Conservation (phyloP, 1,140 invertebrate species). For the Dysdera silvatica region DNA sequence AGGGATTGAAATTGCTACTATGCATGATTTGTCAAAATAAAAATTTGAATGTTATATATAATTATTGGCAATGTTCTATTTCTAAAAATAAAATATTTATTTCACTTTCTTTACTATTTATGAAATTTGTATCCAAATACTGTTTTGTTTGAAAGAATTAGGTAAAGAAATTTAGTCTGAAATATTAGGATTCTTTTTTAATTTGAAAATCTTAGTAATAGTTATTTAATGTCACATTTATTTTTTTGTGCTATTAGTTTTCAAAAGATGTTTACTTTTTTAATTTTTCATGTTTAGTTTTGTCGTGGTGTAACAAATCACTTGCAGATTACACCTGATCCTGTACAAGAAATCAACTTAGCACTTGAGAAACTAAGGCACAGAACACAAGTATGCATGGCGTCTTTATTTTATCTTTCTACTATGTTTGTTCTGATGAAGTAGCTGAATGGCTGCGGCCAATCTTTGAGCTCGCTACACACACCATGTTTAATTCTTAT, state of each 20-base stretch:
- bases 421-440: not conserved
- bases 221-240: not conserved
- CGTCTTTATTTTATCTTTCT: not conserved
- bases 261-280: slow-evolving; percentile 1
- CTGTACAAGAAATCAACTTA: slow-evolving; percentile 49
- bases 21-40: no score
- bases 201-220: no score
- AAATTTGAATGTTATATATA: no score
- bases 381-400: slow-evolving; percentile 49
- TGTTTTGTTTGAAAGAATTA: no score
- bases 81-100: no score
- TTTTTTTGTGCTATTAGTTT: not conserved
- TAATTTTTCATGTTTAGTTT: slow-evolving; percentile 5
- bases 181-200: slow-evolving; percentile 1
- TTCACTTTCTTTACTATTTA: no score
- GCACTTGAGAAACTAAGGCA: slow-evolving; percentile 56
- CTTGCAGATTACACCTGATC: slow-evolving; percentile 34
- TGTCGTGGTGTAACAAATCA: slow-evolving; percentile 12
- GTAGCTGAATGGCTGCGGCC: not conserved
- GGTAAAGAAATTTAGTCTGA: no score
- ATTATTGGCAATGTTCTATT: no score
- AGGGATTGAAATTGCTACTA: no score
- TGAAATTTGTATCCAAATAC: no score
- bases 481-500: not conserved
- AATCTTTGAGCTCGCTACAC: slow-evolving; percentile 1